Percentiles rank a stretch among this genome's conserved stretches.
Evolutionary conservation across 37 sponge, comb jelly and placozoan species (phyloP).

Genomic region (Cliona cf. orientalis): DNA sequence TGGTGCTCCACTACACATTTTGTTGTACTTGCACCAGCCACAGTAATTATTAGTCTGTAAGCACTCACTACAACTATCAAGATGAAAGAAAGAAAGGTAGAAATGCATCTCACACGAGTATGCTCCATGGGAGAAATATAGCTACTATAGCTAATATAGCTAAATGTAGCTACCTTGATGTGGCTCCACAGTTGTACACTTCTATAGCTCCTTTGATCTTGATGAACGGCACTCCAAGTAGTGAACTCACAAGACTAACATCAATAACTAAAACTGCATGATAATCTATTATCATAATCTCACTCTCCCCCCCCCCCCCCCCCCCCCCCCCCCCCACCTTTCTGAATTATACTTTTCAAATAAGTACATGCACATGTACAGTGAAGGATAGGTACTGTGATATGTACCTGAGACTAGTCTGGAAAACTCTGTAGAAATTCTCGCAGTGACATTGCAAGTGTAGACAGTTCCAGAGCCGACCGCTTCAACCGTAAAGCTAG

Average conservation of each 20-base stretch:
- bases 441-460: constrained; percentile 28
- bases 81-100: neutral
- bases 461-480: constrained; percentile 4
- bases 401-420: neutral
- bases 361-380: no score
- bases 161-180: constrained; percentile 28
- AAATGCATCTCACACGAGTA: neutral
- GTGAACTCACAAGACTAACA: constrained; percentile 46
- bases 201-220: constrained; percentile 16
- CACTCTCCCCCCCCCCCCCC: no score
- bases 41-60: constrained; percentile 28
- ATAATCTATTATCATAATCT: neutral
- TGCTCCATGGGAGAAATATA: no score
- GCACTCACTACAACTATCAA: constrained; percentile 38
- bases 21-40: no score
- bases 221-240: constrained; percentile 24
- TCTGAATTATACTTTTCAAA: neutral
- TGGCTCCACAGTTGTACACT: constrained; percentile 13
- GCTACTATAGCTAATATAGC: no score
- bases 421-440: constrained; percentile 1
- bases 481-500: constrained; percentile 12
- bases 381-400: no score
- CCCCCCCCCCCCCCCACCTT: neutral
- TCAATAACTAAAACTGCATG: constrained; percentile 13
- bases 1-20: no score